These are phyloP conservation scores for Volucella bombylans DNA, from an alignment of 2,888 invertebrate species.

Conservation along the genomic window DNA sequence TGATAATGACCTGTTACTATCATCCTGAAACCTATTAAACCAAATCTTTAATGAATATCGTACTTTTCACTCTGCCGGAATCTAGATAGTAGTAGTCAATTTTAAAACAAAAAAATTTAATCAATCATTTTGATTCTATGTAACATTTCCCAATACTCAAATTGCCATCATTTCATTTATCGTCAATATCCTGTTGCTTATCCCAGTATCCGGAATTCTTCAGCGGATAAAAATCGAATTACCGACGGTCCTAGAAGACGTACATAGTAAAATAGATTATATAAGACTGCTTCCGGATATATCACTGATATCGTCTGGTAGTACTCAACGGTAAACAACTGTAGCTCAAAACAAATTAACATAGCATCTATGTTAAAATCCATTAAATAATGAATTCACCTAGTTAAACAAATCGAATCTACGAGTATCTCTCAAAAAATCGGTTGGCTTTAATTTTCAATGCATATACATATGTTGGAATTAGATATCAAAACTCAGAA, in stretches of 20 bases:
- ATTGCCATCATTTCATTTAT: neutral
- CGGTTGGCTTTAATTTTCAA: slow-evolving; percentile 17
- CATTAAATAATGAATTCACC: slow-evolving; percentile 39
- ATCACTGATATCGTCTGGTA: neutral
- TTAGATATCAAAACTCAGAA: slow-evolving; percentile 1
- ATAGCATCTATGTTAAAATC: slow-evolving; percentile 1
- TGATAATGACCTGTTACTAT: too few species aligned
- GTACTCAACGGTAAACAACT: neutral
- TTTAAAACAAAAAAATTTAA: too few species aligned
- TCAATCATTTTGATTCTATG: neutral
- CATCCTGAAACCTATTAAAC: too few species aligned
- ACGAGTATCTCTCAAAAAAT: slow-evolving; percentile 32
- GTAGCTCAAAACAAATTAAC: neutral
- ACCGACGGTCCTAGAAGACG: neutral
- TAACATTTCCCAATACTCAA: neutral
- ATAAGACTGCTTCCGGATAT: neutral
- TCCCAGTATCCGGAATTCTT: neutral
- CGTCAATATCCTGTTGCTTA: slow-evolving; percentile 20
- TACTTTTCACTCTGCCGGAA: too few species aligned
- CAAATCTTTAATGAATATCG: too few species aligned
- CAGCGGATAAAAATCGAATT: neutral
- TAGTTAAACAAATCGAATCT: slow-evolving; percentile 34
- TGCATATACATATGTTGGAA: neutral
- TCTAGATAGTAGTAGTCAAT: too few species aligned
- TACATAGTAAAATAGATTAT: neutral